Evolutionary conservation across 2,888 invertebrate species (phyloP).

Genomic region (Agrotis clavis): DNA sequence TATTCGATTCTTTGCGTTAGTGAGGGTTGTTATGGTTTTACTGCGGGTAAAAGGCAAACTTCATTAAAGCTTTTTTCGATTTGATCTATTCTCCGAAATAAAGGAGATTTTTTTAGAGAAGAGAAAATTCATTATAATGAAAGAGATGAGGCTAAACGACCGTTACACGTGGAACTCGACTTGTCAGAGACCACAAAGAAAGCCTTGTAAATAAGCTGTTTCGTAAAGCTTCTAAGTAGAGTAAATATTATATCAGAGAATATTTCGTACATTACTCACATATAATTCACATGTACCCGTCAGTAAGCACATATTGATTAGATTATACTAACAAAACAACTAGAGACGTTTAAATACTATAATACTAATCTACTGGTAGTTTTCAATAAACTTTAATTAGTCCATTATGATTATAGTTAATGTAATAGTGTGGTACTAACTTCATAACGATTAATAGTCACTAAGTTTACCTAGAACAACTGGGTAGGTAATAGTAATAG

Average conservation of each 20-base stretch:
- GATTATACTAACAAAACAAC: slow-evolving; percentile 17
- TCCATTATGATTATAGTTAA: neutral
- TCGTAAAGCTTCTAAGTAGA: slow-evolving; percentile 5
- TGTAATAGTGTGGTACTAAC: neutral
- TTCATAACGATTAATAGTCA: neutral
- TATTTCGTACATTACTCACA: slow-evolving; percentile 11
- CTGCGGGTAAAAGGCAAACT: slow-evolving; percentile 60
- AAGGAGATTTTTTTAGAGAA: slow-evolving; percentile 68
- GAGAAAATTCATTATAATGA: slow-evolving; percentile 64
- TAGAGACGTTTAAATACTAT: neutral
- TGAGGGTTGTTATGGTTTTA: slow-evolving; percentile 38
- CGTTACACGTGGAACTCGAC: slow-evolving; percentile 43
- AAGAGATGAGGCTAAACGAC: slow-evolving; percentile 42
- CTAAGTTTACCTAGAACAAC: neutral
- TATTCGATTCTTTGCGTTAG: slow-evolving; percentile 22
- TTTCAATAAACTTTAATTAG: slow-evolving; percentile 8
- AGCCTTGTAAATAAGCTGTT: slow-evolving; percentile 41
- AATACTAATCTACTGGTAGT: neutral
- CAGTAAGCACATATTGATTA: neutral
- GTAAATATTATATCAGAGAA: slow-evolving; percentile 3
- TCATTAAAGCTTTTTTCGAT: slow-evolving; percentile 67
- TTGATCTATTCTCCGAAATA: slow-evolving; percentile 67
- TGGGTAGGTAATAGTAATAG: neutral
- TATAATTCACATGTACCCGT: slow-evolving; percentile 13
- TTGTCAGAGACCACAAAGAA: slow-evolving; percentile 32